Percentiles rank a stretch among this genome's conserved stretches.
Conservation (phyloP, 2,888 invertebrate genomes). For the Argyresthia goedartella region DNA sequence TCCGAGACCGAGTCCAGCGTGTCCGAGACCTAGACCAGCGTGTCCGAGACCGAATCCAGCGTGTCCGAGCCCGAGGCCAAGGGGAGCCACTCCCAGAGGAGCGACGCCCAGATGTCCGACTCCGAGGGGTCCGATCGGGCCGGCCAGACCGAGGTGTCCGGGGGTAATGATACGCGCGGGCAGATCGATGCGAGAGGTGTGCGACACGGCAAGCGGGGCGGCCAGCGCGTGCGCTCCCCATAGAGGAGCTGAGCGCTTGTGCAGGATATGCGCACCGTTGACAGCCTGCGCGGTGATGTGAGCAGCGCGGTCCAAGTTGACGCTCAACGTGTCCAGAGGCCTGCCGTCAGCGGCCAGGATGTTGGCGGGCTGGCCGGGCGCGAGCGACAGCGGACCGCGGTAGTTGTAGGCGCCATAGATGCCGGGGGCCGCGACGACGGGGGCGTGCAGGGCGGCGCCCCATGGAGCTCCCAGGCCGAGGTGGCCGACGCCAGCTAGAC, state of each 20-base stretch:
- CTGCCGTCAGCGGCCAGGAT: conserved; percentile 56
- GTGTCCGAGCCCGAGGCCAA: conserved; percentile 14
- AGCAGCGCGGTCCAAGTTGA: conserved; percentile 55
- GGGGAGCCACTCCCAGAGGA: conserved; percentile 6
- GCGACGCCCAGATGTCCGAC: conserved; percentile 1
- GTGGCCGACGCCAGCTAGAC: conserved; percentile 11
- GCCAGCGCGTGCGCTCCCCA: conserved; percentile 13
- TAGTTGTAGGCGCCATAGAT: conserved; percentile 45
- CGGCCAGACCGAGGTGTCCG: conserved; percentile 6
- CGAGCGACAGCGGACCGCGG: conserved; percentile 54
- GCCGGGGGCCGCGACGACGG: conserved; percentile 23
- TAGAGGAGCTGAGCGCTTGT: conserved; percentile 47
- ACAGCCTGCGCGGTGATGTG: conserved; percentile 50
- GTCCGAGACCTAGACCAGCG: background rate
- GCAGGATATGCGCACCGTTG: conserved; percentile 31
- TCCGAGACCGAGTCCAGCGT: background rate
- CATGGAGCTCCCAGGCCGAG: conserved; percentile 18
- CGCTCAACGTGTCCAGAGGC: conserved; percentile 58
- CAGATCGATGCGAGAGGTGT: conserved; percentile 28
- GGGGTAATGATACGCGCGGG: conserved; percentile 22
- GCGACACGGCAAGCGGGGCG: conserved; percentile 25
- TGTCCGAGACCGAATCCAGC: background rate
- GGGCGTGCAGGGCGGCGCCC: conserved; percentile 29
- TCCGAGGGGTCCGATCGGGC: conserved; percentile 6
- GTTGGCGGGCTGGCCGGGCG: conserved; percentile 56